A percentile compares a stretch with the other conserved stretches of the same genome.
phyloP scores from a whole-genome alignment of 2,113 vertebrate species.

The Amphiprion ocellaris region DNA sequence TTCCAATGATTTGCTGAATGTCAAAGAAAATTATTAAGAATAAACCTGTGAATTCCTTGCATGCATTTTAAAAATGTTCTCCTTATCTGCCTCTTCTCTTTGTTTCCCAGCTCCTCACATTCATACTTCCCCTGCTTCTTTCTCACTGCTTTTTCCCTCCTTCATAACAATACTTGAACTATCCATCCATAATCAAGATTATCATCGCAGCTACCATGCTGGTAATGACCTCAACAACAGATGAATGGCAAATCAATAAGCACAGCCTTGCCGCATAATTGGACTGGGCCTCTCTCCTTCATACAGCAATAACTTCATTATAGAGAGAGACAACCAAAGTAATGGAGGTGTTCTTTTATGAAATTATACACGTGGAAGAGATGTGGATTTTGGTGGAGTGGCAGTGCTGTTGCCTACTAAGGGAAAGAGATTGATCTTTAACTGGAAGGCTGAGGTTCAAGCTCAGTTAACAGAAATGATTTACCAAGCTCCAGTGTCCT shows the following conservation, averaged over 20 bases:
- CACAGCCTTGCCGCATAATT: constrained; percentile 70
- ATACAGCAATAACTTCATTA: constrained; percentile 70
- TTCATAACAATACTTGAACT: constrained; percentile 27
- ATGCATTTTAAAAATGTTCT: not conserved
- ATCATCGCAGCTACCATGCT: constrained; percentile 55
- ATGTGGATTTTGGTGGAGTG: constrained; percentile 28
- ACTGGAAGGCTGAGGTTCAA: constrained; percentile 15
- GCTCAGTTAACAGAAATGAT: not conserved
- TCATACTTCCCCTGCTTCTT: not conserved
- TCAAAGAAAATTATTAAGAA: constrained; percentile 7
- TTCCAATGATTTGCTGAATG: constrained; percentile 30
- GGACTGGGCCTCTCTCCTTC: constrained; percentile 52
- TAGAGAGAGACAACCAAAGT: constrained; percentile 53
- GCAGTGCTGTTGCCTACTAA: not conserved
- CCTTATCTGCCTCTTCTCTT: not conserved
- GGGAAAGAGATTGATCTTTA: constrained; percentile 18
- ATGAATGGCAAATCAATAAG: constrained; percentile 78
- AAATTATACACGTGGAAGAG: constrained; percentile 53
- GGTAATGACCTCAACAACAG: constrained; percentile 70
- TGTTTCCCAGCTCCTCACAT: constrained; percentile 3
- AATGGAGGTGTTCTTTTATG: constrained; percentile 60
- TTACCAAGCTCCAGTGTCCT: constrained; percentile 6
- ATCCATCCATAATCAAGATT: constrained; percentile 65
- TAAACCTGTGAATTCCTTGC: constrained; percentile 8
- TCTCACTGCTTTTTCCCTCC: not conserved